These are phyloP conservation scores for Listronotus bonariensis DNA, from an alignment of 1,140 invertebrate species.

Conservation along the genomic window DNA sequence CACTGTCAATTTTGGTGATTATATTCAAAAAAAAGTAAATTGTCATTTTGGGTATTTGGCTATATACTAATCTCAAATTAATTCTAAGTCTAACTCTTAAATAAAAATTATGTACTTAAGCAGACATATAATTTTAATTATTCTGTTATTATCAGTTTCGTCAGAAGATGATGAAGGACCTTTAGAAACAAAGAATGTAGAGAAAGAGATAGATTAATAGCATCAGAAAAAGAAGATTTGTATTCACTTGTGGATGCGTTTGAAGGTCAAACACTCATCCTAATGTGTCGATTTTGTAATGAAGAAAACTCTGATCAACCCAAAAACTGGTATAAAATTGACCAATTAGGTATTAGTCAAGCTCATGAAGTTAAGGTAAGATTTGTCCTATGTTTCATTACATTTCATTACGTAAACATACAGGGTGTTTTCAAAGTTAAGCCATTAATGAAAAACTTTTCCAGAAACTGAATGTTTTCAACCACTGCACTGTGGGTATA, in stretches of 20 bases:
- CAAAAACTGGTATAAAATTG: conserved; percentile 61
- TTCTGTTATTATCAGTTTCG: not conserved
- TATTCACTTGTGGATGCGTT: conserved; percentile 57
- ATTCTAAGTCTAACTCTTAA: no score
- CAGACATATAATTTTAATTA: no score
- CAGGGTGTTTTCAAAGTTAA: no score
- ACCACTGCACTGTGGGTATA: no score
- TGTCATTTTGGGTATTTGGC: no score
- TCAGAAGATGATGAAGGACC: conserved; percentile 11
- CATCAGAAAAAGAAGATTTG: conserved; percentile 55
- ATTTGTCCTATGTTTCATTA: no score
- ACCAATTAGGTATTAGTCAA: conserved; percentile 47
- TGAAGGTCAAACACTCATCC: conserved; percentile 53
- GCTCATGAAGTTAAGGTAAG: conserved; percentile 52
- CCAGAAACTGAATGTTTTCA: no score
- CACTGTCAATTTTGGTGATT: no score
- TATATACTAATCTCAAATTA: no score
- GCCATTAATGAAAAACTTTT: no score
- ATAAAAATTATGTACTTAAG: no score
- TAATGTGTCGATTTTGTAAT: conserved; percentile 59
- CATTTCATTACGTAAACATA: not conserved
- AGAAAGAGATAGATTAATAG: conserved; percentile 55
- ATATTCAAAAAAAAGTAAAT: no score
- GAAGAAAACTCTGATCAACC: conserved; percentile 53
- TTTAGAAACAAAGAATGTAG: conserved; percentile 52